Evolutionary conservation across 2,888 invertebrate genomes (phyloP), one percentile per base, ranked within the genome.

Genomic region (Deilephila elpenor): DNA sequence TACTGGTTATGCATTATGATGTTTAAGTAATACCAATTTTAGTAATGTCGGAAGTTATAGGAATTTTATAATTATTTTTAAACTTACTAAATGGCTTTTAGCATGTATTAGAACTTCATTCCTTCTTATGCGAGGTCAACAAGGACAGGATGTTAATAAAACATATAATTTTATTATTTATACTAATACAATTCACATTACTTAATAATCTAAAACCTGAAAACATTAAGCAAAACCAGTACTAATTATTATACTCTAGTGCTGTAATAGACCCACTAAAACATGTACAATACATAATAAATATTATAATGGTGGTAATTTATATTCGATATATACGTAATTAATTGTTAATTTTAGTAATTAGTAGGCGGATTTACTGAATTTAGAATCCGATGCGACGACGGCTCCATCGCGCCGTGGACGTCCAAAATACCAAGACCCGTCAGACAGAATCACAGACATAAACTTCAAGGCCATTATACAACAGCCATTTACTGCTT

Each of bases 271-370:
- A 19, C 56, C 17, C 20, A 67, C 17, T 29, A 32, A 1, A 67
- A 37, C 34, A 44, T 20, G 37, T 8, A 67, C 25, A 5, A 44
- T 20, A 14, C 64, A 20, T 25, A 67, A 67, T 25, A 29, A 51
- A 25, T 20, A 51, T 67, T 44, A 44, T 51, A 51, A 20, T 64
- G 20, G 67, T 19, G 17, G 17, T 51, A 25, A 51, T 67, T 51
- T 51, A 67, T 17, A 67, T 67, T 51, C 51, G 25, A 51, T 67
- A 25, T 67, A 25, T 44, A 25, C 64, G 44, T 51, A 67, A 67
- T 44, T 67, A 51, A 44, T 67, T 25, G 14, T 67, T 61, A 20
- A 44, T 67, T 25, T n/a, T n/a, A 67, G 44, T 51, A 44, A 67
- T 44, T 67, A 25, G 6, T 56, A n/a, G 17, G n/a, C 56, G n/a